These are phyloP conservation scores for Volucella bombylans DNA, from an alignment of 2,888 invertebrate species.

Conservation along the genomic window DNA sequence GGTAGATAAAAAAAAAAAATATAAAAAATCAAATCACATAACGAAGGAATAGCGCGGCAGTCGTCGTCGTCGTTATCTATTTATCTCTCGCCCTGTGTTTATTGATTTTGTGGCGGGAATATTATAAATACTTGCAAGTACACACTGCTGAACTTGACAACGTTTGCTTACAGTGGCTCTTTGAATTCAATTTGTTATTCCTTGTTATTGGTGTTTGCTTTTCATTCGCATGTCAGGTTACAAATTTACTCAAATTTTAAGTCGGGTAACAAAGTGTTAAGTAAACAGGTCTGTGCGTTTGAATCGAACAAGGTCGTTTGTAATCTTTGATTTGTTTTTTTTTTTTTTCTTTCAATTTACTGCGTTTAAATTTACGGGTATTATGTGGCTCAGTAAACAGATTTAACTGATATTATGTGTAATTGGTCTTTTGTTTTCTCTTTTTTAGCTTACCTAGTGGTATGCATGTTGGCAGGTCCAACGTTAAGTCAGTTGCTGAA, in stretches of 20 bases:
- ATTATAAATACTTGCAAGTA: neutral
- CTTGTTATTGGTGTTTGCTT: conserved; percentile 33
- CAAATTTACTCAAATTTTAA: no score
- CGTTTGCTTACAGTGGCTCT: conserved; percentile 17
- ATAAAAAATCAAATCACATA: no score
- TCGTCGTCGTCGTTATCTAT: conserved; percentile 19
- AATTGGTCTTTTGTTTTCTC: conserved; percentile 12
- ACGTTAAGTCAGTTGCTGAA: conserved; percentile 97
- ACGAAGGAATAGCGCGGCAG: neutral
- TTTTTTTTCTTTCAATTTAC: neutral
- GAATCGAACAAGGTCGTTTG: conserved; percentile 26
- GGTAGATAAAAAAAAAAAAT: conserved; percentile 1
- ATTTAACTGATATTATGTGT: neutral
- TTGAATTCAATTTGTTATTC: conserved; percentile 6
- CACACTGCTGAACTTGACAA: conserved; percentile 20
- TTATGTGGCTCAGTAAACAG: neutral
- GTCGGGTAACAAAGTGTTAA: conserved; percentile 12
- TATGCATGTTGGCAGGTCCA: conserved; percentile 94
- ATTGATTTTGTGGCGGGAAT: conserved; percentile 8
- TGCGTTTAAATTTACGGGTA: neutral
- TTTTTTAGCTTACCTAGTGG: conserved; percentile 87
- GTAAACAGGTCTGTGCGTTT: conserved; percentile 23
- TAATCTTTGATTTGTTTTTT: neutral
- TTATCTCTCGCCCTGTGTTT: neutral
- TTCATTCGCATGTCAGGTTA: conserved; percentile 13